These are phyloP conservation scores for Seriola rivoliana DNA, from an alignment of 2,113 vertebrate genomes.

Conservation along the genomic window DNA sequence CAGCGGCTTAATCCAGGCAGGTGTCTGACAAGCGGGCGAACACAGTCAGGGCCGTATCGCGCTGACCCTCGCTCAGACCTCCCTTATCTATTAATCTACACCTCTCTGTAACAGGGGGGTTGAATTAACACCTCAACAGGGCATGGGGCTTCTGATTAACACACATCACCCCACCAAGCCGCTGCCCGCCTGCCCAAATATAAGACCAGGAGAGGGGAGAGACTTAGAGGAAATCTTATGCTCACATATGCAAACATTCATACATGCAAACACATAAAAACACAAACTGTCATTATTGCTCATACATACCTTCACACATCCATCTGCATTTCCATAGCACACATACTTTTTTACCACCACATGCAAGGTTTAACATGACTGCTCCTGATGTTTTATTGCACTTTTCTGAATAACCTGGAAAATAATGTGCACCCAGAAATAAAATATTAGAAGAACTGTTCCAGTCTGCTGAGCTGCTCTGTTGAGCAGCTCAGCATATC, in stretches of 20 bases:
- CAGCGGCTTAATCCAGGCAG: constrained; percentile 97
- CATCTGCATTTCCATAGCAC: constrained; percentile 4
- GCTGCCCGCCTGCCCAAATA: constrained; percentile 78
- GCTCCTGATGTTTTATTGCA: constrained; percentile 43
- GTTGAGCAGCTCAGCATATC: constrained; percentile 9
- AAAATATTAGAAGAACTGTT: constrained; percentile 44
- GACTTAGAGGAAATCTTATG: neutral
- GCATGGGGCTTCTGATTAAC: constrained; percentile 93
- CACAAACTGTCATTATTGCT: constrained; percentile 11
- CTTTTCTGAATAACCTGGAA: constrained; percentile 51
- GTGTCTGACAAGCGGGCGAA: constrained; percentile 96
- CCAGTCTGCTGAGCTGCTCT: constrained; percentile 13
- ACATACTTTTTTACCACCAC: constrained; percentile 18
- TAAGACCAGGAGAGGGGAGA: constrained; percentile 70
- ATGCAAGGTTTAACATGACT: constrained; percentile 28
- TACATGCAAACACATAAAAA: neutral
- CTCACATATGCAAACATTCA: constrained; percentile 16
- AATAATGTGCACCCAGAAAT: constrained; percentile 57
- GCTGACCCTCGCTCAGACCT: constrained; percentile 93
- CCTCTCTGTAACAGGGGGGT: constrained; percentile 93
- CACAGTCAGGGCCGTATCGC: constrained; percentile 92
- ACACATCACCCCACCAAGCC: constrained; percentile 89
- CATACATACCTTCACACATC: neutral
- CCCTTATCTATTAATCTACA: constrained; percentile 99
- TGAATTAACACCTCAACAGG: constrained; percentile 95